Evolutionary conservation across 2,113 vertebrate genomes (phyloP).

Genomic region (Scophthalmus maximus): DNA sequence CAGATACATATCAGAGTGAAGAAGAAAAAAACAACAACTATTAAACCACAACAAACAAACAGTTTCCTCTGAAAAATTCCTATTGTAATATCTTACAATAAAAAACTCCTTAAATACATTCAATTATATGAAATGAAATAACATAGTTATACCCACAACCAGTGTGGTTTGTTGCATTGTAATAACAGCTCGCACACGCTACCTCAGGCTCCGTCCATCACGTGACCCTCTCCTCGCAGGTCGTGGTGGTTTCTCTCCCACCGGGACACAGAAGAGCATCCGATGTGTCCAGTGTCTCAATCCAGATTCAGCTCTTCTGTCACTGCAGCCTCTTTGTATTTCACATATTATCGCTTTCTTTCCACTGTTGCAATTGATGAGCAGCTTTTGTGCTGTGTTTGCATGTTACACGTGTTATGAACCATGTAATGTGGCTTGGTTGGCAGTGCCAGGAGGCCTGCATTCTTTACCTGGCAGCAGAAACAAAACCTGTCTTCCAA

Average conservation of each 20-base stretch:
- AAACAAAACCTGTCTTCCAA: neutral
- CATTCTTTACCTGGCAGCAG: constrained; percentile 6
- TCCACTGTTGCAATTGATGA: constrained; percentile 20
- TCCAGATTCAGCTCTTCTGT: neutral
- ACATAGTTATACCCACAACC: too few species aligned
- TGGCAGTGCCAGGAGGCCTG: neutral
- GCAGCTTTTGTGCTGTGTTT: constrained; percentile 31
- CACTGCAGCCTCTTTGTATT: constrained; percentile 15
- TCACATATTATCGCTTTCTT: constrained; percentile 22
- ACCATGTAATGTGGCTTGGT: constrained; percentile 6
- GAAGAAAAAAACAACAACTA: too few species aligned
- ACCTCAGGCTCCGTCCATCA: neutral
- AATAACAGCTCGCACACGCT: too few species aligned
- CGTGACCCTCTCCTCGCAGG: neutral
- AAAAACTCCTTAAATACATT: too few species aligned
- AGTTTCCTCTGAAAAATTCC: too few species aligned
- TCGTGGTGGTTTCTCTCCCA: neutral
- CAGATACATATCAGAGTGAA: too few species aligned
- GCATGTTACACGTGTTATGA: constrained; percentile 33
- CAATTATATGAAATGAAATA: too few species aligned
- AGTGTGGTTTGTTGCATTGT: too few species aligned
- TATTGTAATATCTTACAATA: too few species aligned
- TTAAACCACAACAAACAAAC: too few species aligned
- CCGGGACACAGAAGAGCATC: neutral
- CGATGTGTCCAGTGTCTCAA: neutral